Evolutionary conservation across 2,888 invertebrate genomes (phyloP), one percentile per base, ranked within the genome.

Genomic region (Masnerella sp.): DNA sequence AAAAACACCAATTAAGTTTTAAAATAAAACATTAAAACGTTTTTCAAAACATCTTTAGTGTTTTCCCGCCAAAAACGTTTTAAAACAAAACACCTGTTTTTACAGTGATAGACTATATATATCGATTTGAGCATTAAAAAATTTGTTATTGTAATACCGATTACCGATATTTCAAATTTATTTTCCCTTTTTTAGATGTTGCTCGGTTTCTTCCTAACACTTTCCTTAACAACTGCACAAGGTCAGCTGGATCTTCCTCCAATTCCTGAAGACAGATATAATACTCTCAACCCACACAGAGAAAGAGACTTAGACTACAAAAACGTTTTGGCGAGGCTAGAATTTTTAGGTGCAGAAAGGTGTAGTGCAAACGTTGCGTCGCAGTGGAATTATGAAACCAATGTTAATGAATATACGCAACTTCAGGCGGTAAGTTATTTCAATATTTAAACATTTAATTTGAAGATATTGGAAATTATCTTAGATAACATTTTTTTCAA

Each of bases 371-470:
- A 95, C 85, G 95, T 96, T n/a, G 93, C 92, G 0, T 94, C 95
- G 0, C 96, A 96, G 83, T 96, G 96, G 96, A 93, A 93, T 85
- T 96, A 95, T 82, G 95, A 96, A 88, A 95, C 95, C 2, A 93
- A 95, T 83, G 94, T 95, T 32, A 95, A 94, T 87, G 94, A 94
- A 85, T 92, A 90, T 43, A 94, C 94, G 0, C 95, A 96, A 88
- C 89, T 94, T 78, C 93, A 94, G 82, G 95, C 95, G 86, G 96
- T 95, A 87, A 93, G 94, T n/a, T n/a, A n/a, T n/a, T 92, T 49
- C 7, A 42, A 9, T 9, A 7, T 4, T 30, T 7, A 30, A 30
- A 30, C 22, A 22, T 22, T 22, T 15, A 28, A n/a, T n/a, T n/a
- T n/a, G n/a, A n/a, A n/a, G n/a, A n/a, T n/a, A n/a, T n/a, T n/a